These are phyloP conservation scores for Lithophane ornitopus DNA, from an alignment of 2,888 invertebrate genomes.

Conservation along the genomic window DNA sequence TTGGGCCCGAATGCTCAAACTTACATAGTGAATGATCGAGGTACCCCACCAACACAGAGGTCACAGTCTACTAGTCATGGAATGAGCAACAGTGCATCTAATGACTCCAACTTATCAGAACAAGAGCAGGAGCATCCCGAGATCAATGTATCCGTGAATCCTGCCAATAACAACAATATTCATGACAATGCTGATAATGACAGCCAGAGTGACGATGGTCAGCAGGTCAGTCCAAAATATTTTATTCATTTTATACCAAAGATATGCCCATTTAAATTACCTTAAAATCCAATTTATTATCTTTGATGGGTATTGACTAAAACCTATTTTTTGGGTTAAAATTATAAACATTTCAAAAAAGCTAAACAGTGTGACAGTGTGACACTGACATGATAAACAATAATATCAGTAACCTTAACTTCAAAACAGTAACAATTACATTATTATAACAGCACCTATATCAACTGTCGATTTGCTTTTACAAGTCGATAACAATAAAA, in stretches of 20 bases:
- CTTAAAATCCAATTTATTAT: neutral
- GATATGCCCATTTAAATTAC: neutral
- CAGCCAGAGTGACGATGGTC: conserved; percentile 87
- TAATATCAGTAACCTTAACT: conserved; percentile 24
- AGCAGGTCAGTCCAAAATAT: conserved; percentile 77
- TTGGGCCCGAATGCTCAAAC: conserved; percentile 78
- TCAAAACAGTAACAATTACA: conserved; percentile 4
- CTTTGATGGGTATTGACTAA: neutral
- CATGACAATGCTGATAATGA: conserved; percentile 87
- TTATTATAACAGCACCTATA: neutral
- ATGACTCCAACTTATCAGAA: conserved; percentile 82
- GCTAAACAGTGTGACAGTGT: neutral
- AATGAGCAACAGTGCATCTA: conserved; percentile 78
- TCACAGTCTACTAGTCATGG: conserved; percentile 74
- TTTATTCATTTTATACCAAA: neutral
- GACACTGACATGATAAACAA: conserved; percentile 21
- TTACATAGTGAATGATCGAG: conserved; percentile 82
- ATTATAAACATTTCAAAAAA: neutral
- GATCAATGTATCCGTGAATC: conserved; percentile 85
- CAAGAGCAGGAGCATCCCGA: conserved; percentile 79
- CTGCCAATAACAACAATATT: conserved; percentile 87
- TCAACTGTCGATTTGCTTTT: no score
- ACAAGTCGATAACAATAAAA: no score
- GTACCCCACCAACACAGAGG: conserved; percentile 73
- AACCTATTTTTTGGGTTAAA: conserved; percentile 11